Evolutionary conservation across 2,888 invertebrate species (phyloP), one percentile per base, ranked within the genome.

Genomic region (Notodonta dromedarius): DNA sequence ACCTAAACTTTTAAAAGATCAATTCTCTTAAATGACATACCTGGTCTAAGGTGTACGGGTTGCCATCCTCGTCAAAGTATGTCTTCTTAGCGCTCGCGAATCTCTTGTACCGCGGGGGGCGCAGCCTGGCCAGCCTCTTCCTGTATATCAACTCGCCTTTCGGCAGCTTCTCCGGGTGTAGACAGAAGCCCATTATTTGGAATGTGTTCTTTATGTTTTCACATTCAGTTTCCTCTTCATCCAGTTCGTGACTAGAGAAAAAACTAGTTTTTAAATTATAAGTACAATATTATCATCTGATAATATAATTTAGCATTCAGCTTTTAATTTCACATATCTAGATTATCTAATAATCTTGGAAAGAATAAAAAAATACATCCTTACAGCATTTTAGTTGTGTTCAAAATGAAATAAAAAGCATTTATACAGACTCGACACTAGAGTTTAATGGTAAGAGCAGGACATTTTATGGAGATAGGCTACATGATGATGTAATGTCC

Each of bases 41-140:
- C 83, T 85, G 83, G 52, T 86, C 83, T 69, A 88, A 78, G 57
- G 86, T 82, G 60, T 84, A 88, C 4, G 94, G 88, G 69, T 95
- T 94, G 0, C 96, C 96, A 70, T 96, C 95, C 56, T 96, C 96
- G 78, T 96, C 96, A 73, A 95, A 96, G 72, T 94, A 95, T 12
- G 94, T 95, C 78, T 96, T 96, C 74, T 90, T 94, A 8, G 94
- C 87, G 0, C 59, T 69, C 1, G 74, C 76, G 52, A 81, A 82
- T 58, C 84, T 86, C 73, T 88, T 90, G 59, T 88, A 83, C 48
- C 93, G 83, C 0, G 90, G 91, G 0, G 94, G 90, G 14, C 94
- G 89, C 66, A 96, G 91, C 66, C 95, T 93, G 2, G 95, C 94
- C 63, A 95, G 90, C 39, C 94, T 94, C 83, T 96, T 96, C 61